Conservation (phyloP, 2,888 invertebrate genomes). For the Bhutanitis thaidina region DNA sequence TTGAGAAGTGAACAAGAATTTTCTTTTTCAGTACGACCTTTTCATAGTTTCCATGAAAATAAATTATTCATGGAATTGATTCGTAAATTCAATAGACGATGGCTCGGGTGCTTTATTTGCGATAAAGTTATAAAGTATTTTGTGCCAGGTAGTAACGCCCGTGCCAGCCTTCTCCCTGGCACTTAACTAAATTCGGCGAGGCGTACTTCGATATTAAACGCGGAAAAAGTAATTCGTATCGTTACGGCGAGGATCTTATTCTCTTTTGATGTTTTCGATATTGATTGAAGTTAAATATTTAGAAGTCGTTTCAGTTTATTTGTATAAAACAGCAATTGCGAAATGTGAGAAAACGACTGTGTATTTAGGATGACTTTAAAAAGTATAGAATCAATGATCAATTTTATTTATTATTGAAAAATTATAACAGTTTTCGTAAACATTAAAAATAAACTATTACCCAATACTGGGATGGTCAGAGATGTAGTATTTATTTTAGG, state of each 20-base stretch:
- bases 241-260: background rate
- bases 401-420: no score
- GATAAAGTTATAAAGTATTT: constrained; percentile 20
- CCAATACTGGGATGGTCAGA: no score
- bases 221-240: constrained; percentile 1
- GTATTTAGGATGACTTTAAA: no score
- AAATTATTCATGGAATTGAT: constrained; percentile 21
- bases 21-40: constrained; percentile 1
- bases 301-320: background rate
- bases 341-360: no score
- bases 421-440: no score
- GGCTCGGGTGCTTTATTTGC: constrained; percentile 15
- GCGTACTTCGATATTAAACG: constrained; percentile 11
- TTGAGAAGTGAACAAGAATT: background rate
- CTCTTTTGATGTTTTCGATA: constrained; percentile 1
- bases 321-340: background rate
- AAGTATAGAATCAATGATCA: no score
- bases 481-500: no score
- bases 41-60: constrained; percentile 15
- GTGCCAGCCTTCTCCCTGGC: constrained; percentile 9
- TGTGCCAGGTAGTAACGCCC: constrained; percentile 14
- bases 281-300: background rate
- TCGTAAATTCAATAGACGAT: constrained; percentile 18
- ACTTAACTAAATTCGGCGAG: constrained; percentile 3
- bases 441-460: no score